Evolutionary conservation across 2,888 invertebrate species (phyloP), one percentile per base, ranked within the genome.

Genomic region (Pogonocherus hispidulus): DNA sequence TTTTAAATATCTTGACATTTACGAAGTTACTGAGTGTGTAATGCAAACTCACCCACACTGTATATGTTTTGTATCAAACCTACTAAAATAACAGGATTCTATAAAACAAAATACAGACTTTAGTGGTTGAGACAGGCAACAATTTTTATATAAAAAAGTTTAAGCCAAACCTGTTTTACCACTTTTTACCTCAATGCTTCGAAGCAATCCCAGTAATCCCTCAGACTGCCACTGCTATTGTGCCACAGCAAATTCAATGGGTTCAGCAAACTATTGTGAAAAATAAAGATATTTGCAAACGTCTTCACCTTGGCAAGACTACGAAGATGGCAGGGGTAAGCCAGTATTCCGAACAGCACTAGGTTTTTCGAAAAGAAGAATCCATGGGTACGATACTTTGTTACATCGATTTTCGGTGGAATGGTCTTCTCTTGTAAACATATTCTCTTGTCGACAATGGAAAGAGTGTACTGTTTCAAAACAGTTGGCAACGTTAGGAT

Each of bases 181-280:
- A n/a, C n/a, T n/a, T n/a, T 8, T 27, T 73, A 84, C 84, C 84
- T 80, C 37, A 84, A 73, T 20, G 79, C 73, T 75, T 85, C 85
- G 20, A 85, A 79, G 69, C 83, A 84, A 69, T 85, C 85, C 83
- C 83, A 84, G 73, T 80, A 78, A 27, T 78, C 74, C 41, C 65
- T 64, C 51, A 85, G 75, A 66, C 75, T 81, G 20, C 74, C 75
- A 16, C 70, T 75, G n/a, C 69, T 54, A 67, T 82, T 82, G 4
- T 79, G 71, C 78, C 82, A 76, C 16, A 85, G 67, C 44, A 80
- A 59, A 37, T 79, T 68, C 18, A 84, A 75, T 1, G 83, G 82
- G 63, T 84, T 77, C 55, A 78, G 67, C 3, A 67, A 23, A 8
- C 68, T 70, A 69, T 83, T 79, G 56, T 77, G 67, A 69, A 81